Evolutionary conservation across 2,797 vertebrate genomes (phyloP).

Genomic region (Vespertilio murinus): DNA sequence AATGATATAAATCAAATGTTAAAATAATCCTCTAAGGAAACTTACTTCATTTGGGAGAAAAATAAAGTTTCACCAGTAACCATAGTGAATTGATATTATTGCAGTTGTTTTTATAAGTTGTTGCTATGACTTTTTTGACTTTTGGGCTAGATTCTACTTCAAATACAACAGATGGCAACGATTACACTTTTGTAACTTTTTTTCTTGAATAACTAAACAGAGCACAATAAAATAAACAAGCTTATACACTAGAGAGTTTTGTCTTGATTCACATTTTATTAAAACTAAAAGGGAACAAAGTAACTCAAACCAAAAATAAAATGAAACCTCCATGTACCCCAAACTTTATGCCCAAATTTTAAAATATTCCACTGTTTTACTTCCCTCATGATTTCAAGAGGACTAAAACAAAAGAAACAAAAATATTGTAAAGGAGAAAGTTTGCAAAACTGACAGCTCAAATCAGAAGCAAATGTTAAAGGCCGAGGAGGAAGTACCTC

Average conservation of each 20-base stretch:
- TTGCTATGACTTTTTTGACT: conserved; percentile 86
- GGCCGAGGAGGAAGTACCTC: neutral
- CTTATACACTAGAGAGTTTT: conserved; percentile 81
- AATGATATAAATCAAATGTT: conserved; percentile 84
- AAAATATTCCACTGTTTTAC: conserved; percentile 44
- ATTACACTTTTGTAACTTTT: conserved; percentile 84
- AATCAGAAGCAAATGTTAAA: conserved; percentile 38
- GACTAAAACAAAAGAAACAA: conserved; percentile 23
- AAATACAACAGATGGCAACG: conserved; percentile 86
- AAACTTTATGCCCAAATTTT: conserved; percentile 24
- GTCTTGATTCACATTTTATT: conserved; percentile 79
- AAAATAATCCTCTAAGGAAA: conserved; percentile 85
- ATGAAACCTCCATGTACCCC: neutral
- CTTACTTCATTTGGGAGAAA: conserved; percentile 84
- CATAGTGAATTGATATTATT: conserved; percentile 87
- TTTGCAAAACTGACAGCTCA: neutral
- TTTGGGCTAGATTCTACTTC: conserved; percentile 83
- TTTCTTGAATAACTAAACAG: conserved; percentile 83
- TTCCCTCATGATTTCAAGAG: neutral
- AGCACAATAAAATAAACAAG: conserved; percentile 86
- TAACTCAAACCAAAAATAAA: conserved; percentile 64
- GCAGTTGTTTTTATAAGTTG: conserved; percentile 86
- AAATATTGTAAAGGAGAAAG: conserved; percentile 11
- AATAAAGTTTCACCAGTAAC: conserved; percentile 85
- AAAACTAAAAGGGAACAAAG: conserved; percentile 72